These are phyloP conservation scores for Candidula unifasciata DNA, from an alignment of 2,888 invertebrate genomes.

Conservation along the genomic window DNA sequence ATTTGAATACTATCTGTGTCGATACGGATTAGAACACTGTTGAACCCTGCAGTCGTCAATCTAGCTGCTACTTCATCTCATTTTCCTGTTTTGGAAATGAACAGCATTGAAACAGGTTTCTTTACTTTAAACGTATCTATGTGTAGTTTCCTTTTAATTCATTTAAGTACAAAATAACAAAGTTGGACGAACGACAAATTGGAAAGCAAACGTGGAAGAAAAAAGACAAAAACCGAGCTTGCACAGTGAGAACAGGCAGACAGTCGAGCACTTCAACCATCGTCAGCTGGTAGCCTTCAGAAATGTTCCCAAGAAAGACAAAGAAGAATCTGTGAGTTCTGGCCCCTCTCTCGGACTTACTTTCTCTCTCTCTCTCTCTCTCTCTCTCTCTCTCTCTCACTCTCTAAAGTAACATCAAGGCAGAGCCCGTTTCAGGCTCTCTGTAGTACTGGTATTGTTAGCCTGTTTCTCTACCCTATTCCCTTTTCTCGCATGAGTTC, in stretches of 20 bases:
- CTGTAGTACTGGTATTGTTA: neutral
- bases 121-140: neutral
- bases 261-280: neutral
- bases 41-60: too few relatives aligned
- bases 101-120: too few relatives aligned
- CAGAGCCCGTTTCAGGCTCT: neutral
- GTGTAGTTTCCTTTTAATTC: too few relatives aligned
- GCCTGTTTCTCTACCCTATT: neutral
- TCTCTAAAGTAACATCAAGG: slow-evolving; percentile 23
- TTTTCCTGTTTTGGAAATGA: too few relatives aligned
- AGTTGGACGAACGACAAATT: neutral
- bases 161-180: neutral
- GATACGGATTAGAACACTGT: too few relatives aligned
- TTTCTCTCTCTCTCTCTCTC: too few relatives aligned
- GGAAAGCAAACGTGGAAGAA: neutral
- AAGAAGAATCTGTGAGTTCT: neutral
- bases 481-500: neutral
- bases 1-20: too few relatives aligned
- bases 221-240: neutral
- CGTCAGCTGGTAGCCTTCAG: slow-evolving; percentile 12
- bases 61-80: too few relatives aligned
- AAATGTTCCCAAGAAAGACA: slow-evolving; percentile 20
- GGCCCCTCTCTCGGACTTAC: too few relatives aligned
- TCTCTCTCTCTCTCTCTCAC: slow-evolving; percentile 5
- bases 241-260: neutral